Evolutionary conservation across 2,113 vertebrate species (phyloP), one percentile per base, ranked within the genome.

Genomic region (Eptatretus burgeri): DNA sequence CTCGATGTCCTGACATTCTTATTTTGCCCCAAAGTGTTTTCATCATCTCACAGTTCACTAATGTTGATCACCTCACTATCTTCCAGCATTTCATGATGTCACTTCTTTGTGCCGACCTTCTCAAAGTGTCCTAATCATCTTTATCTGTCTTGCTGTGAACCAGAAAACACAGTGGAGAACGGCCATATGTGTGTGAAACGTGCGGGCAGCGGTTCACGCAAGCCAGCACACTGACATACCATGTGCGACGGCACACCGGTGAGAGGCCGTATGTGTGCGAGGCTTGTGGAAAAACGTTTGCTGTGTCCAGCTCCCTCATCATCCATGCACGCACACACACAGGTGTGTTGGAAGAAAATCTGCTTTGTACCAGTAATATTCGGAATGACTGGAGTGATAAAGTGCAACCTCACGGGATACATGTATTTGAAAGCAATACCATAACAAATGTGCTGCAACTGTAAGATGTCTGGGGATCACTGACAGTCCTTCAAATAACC

Each of bases 221-320:
- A 74, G 85, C 86, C 72, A 95, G 89, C 76, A 98, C 91, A 0
- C 67, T 98, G 72, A 98, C 84, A 10, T 98, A 98, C 68, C 91
- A 98, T 50, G 87, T 93, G 67, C 80, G 91, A 0, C 80, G 86
- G 1, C 91, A 98, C 75, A 98, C 89, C 0, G 91, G 91, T 1
- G 91, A 98, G 76, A 94, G 94, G 53, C 91, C 91, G 1, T 98
- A 98, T 2, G 81, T 94, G 19, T 98, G 91, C 1, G 89, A 98
- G 66, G 84, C 82, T 7, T 98, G 91, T 3, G 91, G 91, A 14
- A 93, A 93, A 76, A 80, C 88, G 5, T 98, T 98, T 68, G 87
- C 89, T 0, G 89, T 96, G 50, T 96, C 91, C 10, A 94, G 88
- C 68, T 96, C 91, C 1, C 89, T 98, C 69, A 96, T 94, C 70